Conservation (phyloP, 2,113 vertebrate genomes). For the Zosterops borbonicus region DNA sequence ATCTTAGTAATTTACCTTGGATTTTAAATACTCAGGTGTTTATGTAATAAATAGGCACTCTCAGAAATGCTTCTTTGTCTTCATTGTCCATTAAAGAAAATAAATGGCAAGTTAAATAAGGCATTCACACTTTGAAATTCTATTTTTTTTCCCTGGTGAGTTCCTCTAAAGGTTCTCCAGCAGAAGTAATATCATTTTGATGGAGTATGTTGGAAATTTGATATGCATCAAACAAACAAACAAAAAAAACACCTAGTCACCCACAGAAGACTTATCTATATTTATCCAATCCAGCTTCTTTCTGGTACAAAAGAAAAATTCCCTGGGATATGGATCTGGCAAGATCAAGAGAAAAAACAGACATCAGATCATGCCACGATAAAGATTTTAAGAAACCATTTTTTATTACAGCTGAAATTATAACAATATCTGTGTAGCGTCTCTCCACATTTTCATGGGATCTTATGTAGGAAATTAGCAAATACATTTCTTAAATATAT, state of each 20-base stretch:
- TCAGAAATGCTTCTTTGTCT: background rate
- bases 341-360: background rate
- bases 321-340: background rate
- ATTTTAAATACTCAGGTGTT: background rate
- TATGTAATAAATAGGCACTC: background rate
- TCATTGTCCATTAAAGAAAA: background rate
- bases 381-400: background rate
- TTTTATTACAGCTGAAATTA: background rate
- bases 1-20: background rate
- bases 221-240: background rate
- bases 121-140: background rate
- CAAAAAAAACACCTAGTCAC: background rate
- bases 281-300: background rate
- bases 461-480: background rate
- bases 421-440: background rate
- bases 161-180: background rate
- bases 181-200: background rate
- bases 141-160: background rate
- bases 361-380: background rate
- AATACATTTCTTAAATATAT: background rate
- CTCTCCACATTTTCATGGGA: background rate
- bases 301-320: background rate
- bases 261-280: background rate
- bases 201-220: background rate
- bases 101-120: background rate